These are phyloP conservation scores for Dendrocincla fuliginosa DNA, from an alignment of 2,797 vertebrate genomes.

Conservation along the genomic window DNA sequence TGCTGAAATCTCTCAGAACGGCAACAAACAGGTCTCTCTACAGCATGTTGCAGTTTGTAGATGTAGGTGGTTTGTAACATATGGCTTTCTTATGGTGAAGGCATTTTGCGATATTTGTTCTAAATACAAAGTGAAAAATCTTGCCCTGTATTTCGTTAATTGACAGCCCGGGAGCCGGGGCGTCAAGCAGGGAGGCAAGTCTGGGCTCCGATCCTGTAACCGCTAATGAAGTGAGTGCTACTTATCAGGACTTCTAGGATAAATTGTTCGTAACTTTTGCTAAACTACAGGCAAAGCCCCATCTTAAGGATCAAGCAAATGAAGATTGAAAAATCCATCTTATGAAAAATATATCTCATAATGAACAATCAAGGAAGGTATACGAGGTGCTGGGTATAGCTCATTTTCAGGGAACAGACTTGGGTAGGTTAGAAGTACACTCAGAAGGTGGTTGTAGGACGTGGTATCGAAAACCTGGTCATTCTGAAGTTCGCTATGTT, in stretches of 20 bases:
- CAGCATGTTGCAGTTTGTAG: neutral
- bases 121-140: neutral
- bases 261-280: neutral
- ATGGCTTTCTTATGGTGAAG: accelerated
- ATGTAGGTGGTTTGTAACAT: neutral
- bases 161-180: neutral
- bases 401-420: neutral
- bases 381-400: accelerated
- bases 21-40: neutral
- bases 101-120: neutral
- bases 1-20: neutral
- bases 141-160: neutral
- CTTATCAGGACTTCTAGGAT: neutral
- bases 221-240: accelerated
- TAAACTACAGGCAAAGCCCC: neutral
- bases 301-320: neutral
- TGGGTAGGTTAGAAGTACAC: neutral
- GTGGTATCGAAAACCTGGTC: neutral
- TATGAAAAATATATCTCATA: neutral
- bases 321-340: neutral
- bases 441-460: accelerated
- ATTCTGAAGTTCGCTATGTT: accelerated
- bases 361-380: neutral
- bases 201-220: neutral
- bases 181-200: neutral